phyloP scores from a whole-genome alignment of 2,113 vertebrate species.

The Hoplias malabaricus region DNA sequence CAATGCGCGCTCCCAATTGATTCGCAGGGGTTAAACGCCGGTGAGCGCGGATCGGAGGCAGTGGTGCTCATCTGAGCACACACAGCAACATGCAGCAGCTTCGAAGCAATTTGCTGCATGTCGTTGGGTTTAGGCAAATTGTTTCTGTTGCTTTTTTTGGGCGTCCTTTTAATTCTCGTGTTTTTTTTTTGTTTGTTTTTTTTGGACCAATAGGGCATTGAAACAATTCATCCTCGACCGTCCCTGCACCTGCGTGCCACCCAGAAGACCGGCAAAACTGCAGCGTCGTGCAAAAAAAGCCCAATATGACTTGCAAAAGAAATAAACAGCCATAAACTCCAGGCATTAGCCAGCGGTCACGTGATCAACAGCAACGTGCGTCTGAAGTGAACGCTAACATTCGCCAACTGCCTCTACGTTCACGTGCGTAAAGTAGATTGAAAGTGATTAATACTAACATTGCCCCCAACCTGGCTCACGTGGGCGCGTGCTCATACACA shows the following conservation, averaged over 20 bases:
- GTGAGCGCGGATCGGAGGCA: conserved; percentile 55
- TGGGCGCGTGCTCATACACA: not conserved
- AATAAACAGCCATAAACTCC: conserved; percentile 30
- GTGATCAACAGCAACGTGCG: not conserved
- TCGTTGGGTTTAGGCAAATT: conserved; percentile 67
- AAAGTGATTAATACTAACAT: conserved; percentile 35
- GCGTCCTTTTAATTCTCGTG: conserved; percentile 36
- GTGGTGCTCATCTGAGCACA: conserved; percentile 61
- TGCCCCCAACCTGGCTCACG: conserved; percentile 12
- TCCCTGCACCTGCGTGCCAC: conserved; percentile 46
- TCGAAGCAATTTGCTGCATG: conserved; percentile 48
- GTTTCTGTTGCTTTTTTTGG: conserved; percentile 51
- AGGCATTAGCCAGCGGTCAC: not conserved
- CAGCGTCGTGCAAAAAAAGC: conserved; percentile 1
- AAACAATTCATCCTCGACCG: conserved; percentile 33
- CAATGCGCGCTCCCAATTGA: conserved; percentile 58
- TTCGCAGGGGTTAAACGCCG: conserved; percentile 64
- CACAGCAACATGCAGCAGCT: conserved; percentile 47
- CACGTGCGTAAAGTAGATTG: not conserved
- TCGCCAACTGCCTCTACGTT: not conserved
- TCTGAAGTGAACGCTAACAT: not conserved
- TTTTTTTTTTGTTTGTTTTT: no score
- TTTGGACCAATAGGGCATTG: conserved; percentile 43
- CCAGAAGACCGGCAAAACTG: conserved; percentile 25
- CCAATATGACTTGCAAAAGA: conserved; percentile 39